Evolutionary conservation across 2,888 invertebrate genomes (phyloP).

Genomic region (Beris chalybata): DNA sequence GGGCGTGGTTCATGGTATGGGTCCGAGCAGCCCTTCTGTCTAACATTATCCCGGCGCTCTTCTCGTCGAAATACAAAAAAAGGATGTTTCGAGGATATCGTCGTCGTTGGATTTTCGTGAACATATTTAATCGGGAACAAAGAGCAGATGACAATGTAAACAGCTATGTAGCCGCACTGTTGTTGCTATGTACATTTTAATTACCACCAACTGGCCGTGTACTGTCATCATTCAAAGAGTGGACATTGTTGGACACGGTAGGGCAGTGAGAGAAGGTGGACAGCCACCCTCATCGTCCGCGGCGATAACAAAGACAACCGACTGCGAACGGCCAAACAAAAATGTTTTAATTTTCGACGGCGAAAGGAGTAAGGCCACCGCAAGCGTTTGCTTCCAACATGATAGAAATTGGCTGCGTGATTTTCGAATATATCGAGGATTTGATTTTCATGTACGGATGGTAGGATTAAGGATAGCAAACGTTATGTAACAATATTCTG

Average conservation of each 20-base stretch:
- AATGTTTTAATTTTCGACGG: conserved; percentile 30
- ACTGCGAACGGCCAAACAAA: conserved; percentile 13
- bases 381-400: conserved; percentile 20
- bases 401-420: conserved; percentile 15
- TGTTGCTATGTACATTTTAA: conserved; percentile 31
- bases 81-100: too few relatives aligned
- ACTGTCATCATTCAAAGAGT: conserved; percentile 20
- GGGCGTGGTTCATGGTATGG: too few relatives aligned
- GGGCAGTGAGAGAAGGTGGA: too few relatives aligned
- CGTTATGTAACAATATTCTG: too few relatives aligned
- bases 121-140: conserved; percentile 17
- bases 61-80: too few relatives aligned
- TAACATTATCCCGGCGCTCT: too few relatives aligned
- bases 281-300: too few relatives aligned
- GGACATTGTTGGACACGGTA: too few relatives aligned
- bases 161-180: conserved; percentile 20
- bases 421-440: conserved; percentile 20
- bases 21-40: too few relatives aligned
- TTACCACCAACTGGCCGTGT: conserved; percentile 30
- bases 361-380: conserved; percentile 16
- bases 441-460: neutral
- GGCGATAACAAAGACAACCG: conserved; percentile 14
- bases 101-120: neutral
- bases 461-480: too few relatives aligned
- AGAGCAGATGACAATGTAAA: conserved; percentile 26